Evolutionary conservation across 1,140 invertebrate species (phyloP).

Genomic region (Amyelois transitella): DNA sequence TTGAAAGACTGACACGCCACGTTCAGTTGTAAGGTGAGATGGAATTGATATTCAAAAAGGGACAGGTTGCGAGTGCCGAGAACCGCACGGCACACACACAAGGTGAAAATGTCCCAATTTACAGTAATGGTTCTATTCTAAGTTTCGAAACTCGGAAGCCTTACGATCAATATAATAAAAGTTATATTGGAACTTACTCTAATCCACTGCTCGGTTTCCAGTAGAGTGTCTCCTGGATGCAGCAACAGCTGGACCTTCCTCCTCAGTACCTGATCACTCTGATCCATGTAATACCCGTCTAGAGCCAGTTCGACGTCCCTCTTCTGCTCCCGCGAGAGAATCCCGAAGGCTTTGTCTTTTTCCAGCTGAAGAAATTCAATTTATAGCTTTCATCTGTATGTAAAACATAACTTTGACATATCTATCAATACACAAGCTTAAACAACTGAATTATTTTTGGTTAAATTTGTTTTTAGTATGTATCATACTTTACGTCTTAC

Average conservation of each 20-base stretch:
- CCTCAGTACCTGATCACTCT: conserved; percentile 48
- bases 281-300: conserved; percentile 31
- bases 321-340: conserved; percentile 45
- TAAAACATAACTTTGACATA: not conserved
- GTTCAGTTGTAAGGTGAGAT: no score
- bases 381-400: not conserved
- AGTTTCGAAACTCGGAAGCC: no score
- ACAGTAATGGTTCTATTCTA: no score
- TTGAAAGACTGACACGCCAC: no score
- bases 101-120: no score
- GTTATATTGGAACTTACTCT: conserved; percentile 41
- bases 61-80: no score
- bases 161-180: no score
- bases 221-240: conserved; percentile 74
- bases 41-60: no score
- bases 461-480: not conserved
- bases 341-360: conserved; percentile 55
- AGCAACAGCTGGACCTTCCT: conserved; percentile 67
- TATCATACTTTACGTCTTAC: no score
- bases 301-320: conserved; percentile 45
- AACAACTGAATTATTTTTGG: not conserved
- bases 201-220: conserved; percentile 72
- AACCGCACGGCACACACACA: no score
- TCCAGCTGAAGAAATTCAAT: conserved; percentile 42
- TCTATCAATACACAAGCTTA: not conserved